phyloP scores from a whole-genome alignment of 2,797 vertebrate genomes.

The Tapirus indicus region DNA sequence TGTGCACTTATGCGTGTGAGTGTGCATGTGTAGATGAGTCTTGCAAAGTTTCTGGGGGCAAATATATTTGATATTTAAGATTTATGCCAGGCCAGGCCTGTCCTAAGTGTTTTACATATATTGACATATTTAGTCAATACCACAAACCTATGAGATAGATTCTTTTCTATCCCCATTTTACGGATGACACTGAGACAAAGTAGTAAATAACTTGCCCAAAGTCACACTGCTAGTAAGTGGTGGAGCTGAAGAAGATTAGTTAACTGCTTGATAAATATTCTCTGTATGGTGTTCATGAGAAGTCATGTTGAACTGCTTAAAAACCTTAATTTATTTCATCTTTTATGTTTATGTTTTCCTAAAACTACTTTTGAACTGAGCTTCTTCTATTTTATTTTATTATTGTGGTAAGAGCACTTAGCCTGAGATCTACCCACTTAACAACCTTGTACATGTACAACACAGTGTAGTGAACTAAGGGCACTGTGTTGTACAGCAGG shows the following conservation, averaged over 20 bases:
- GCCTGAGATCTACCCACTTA: background rate
- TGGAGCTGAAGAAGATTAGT: background rate
- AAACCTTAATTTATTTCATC: background rate
- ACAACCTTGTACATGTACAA: background rate
- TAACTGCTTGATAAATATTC: background rate
- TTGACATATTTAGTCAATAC: background rate
- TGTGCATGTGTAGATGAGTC: background rate
- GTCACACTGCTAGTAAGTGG: background rate
- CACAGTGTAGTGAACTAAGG: background rate
- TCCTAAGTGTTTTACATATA: background rate
- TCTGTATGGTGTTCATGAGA: background rate
- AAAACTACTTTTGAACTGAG: background rate
- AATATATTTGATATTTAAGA: background rate
- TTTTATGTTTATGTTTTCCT: background rate
- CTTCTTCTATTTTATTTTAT: background rate
- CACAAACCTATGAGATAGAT: background rate
- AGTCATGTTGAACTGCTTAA: constrained; percentile 14
- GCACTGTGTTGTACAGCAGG: background rate
- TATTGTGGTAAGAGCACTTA: background rate
- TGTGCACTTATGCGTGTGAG: background rate
- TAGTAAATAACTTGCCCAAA: background rate
- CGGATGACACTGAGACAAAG: background rate
- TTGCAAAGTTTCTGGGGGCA: background rate
- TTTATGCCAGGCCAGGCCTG: background rate
- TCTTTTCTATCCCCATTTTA: background rate